phyloP scores from a whole-genome alignment of 2,113 vertebrate species.

The Oncorhynchus mykiss region DNA sequence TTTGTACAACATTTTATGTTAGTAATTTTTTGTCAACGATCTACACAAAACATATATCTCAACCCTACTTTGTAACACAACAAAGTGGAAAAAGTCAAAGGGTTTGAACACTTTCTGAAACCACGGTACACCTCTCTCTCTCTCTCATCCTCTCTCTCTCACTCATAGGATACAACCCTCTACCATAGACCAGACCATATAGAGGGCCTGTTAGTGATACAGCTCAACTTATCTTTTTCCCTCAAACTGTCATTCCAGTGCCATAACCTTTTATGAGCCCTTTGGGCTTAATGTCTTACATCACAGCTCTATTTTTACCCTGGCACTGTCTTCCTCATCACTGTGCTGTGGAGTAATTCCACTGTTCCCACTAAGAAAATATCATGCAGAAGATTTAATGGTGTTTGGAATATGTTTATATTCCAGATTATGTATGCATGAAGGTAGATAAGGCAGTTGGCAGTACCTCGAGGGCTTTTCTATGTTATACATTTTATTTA shows the following conservation, averaged over 20 bases:
- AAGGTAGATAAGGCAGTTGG: neutral
- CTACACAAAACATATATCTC: no score
- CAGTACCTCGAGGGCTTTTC: neutral
- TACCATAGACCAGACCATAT: neutral
- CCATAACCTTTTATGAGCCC: conserved; percentile 61
- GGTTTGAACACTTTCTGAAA: no score
- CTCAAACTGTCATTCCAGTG: conserved; percentile 49
- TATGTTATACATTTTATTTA: neutral
- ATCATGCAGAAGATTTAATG: neutral
- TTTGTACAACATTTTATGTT: no score
- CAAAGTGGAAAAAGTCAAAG: no score
- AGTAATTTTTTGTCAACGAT: no score
- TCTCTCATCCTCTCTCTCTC: neutral
- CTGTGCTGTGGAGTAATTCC: neutral
- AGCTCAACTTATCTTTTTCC: conserved; percentile 39
- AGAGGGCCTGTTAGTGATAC: conserved; percentile 3
- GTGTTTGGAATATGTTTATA: neutral
- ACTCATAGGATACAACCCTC: neutral
- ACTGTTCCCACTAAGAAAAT: neutral
- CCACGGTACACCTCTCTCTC: neutral
- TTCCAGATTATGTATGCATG: neutral
- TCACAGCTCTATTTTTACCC: neutral
- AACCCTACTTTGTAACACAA: no score
- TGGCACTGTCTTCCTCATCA: neutral
- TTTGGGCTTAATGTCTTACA: conserved; percentile 35